A percentile compares a stretch with the other conserved stretches of the same genome.
Evolutionary conservation across 2,888 invertebrate genomes (phyloP).

Genomic region (Lycaena phlaeas): DNA sequence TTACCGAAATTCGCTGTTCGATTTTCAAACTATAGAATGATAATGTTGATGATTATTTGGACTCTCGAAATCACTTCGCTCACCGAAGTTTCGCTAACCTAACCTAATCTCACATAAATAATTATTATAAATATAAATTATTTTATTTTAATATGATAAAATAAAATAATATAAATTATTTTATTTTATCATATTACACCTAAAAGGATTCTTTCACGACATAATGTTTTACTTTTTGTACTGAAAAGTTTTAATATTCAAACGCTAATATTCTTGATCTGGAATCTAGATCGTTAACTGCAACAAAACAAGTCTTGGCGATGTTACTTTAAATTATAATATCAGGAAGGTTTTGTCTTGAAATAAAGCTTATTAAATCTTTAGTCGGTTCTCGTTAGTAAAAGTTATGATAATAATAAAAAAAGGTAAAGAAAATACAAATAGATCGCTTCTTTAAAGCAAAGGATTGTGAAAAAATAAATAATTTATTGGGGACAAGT

Average conservation of each 20-base stretch:
- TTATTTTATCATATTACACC: too few species aligned
- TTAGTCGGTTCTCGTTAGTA: not conserved
- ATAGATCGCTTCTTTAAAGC: constrained; percentile 30
- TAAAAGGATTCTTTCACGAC: not conserved
- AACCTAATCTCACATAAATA: too few species aligned
- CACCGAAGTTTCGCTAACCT: too few species aligned
- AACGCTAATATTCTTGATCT: constrained; percentile 11
- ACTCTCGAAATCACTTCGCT: not conserved
- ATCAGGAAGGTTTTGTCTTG: constrained; percentile 1
- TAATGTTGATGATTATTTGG: too few species aligned
- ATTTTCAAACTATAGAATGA: too few species aligned
- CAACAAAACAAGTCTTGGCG: constrained; percentile 9
- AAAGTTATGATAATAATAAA: not conserved
- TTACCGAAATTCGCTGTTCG: too few species aligned
- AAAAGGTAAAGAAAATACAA: constrained; percentile 24
- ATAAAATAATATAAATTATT: too few species aligned
- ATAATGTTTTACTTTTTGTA: too few species aligned
- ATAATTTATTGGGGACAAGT: constrained; percentile 71
- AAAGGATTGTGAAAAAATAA: constrained; percentile 41
- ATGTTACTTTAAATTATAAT: constrained; percentile 13
- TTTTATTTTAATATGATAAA: too few species aligned
- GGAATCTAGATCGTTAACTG: constrained; percentile 11
- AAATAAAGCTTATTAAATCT: not conserved
- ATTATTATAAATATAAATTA: too few species aligned
- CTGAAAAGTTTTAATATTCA: constrained; percentile 3